A percentile compares a stretch with the other conserved stretches of the same genome.
These are phyloP conservation scores for Eretmochelys imbricata DNA, from an alignment of 2,113 vertebrate species.

Conservation along the genomic window DNA sequence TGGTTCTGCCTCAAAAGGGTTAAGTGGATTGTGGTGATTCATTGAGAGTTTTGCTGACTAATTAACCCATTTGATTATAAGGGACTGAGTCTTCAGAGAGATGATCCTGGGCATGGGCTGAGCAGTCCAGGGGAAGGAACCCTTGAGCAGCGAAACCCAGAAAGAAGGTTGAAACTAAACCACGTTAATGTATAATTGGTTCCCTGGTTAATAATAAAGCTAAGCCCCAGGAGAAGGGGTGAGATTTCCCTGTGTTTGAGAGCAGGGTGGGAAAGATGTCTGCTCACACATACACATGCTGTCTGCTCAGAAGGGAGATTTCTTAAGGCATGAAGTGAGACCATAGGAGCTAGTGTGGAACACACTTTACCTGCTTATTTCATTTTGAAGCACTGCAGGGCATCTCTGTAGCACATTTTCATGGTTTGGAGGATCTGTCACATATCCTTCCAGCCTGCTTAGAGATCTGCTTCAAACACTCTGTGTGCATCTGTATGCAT, in stretches of 20 bases:
- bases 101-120: not conserved
- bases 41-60: not conserved
- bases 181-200: not conserved
- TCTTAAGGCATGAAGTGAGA: not conserved
- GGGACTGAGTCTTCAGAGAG: not conserved
- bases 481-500: fast-evolving
- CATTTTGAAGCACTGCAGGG: slow-evolving; percentile 10
- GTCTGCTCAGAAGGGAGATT: not conserved
- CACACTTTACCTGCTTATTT: not conserved
- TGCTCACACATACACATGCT: not conserved
- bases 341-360: not conserved
- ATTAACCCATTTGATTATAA: not conserved
- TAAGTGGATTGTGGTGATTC: not conserved
- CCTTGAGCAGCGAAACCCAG: not conserved
- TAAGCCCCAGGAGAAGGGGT: not conserved
- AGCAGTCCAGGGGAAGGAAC: not conserved
- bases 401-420: not conserved
- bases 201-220: not conserved
- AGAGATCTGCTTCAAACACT: not conserved
- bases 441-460: not conserved
- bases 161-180: not conserved
- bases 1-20: not conserved
- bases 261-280: not conserved
- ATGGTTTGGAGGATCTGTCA: not conserved
- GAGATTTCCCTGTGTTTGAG: not conserved